These are phyloP conservation scores for Leptobrachium ailaonicum DNA, from an alignment of 2,113 vertebrate genomes.

Conservation along the genomic window DNA sequence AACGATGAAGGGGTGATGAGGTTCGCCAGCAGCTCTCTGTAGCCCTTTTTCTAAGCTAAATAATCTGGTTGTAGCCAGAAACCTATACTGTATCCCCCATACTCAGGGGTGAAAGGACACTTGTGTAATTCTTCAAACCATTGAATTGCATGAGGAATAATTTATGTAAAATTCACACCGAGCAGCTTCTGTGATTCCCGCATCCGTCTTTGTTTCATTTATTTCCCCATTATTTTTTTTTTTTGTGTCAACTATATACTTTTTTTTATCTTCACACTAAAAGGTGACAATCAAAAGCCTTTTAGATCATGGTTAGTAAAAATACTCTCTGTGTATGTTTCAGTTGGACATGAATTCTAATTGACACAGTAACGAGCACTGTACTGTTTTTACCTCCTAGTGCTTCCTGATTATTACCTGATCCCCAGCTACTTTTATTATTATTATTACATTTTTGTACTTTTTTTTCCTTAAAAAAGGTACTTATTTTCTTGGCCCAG, in stretches of 20 bases:
- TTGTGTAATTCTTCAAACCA: conserved; percentile 24
- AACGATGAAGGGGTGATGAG: neutral
- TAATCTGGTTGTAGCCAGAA: conserved; percentile 6
- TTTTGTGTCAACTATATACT: conserved; percentile 21
- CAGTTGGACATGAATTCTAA: too few species aligned
- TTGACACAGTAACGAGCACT: too few species aligned
- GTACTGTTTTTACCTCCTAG: too few species aligned
- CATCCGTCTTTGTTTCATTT: conserved; percentile 25
- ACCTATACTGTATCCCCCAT: conserved; percentile 1
- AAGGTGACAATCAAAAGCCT: neutral
- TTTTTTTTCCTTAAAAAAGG: too few species aligned
- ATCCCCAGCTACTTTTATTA: too few species aligned
- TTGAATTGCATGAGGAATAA: conserved; percentile 43
- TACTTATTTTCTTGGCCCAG: too few species aligned
- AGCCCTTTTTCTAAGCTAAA: neutral
- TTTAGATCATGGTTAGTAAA: too few species aligned
- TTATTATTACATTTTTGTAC: too few species aligned
- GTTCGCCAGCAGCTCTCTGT: neutral
- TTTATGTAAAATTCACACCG: conserved; percentile 15
- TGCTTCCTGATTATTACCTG: too few species aligned
- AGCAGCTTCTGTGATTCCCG: conserved; percentile 30
- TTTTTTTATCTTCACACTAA: conserved; percentile 23
- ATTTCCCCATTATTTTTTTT: neutral
- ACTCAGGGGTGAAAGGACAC: conserved; percentile 48
- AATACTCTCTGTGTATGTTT: too few species aligned